Conservation (phyloP, 2,888 invertebrate species). For the Parelbella ahira region DNA sequence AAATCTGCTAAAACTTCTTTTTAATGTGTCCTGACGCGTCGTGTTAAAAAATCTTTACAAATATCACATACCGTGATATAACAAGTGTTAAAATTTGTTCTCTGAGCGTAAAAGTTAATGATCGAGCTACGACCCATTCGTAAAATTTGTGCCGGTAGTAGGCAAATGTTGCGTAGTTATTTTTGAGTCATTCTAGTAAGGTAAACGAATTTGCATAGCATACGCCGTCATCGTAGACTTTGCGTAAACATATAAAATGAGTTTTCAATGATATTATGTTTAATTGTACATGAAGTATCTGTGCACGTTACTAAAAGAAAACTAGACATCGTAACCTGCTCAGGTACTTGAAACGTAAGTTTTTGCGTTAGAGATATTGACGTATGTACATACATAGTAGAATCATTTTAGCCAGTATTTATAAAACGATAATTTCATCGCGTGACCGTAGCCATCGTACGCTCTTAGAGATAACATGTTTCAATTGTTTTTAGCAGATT, state of each 20-base stretch:
- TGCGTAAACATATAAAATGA: no score
- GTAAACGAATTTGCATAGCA: slow-evolving; percentile 3
- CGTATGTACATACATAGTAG: slow-evolving; percentile 6
- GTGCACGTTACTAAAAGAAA: slow-evolving; percentile 7
- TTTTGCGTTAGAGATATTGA: no score
- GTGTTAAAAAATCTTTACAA: no score
- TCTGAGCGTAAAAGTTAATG: slow-evolving; percentile 1
- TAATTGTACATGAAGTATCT: no score
- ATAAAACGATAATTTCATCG: slow-evolving; percentile 26
- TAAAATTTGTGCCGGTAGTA: slow-evolving; percentile 6
- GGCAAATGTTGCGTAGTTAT: background rate
- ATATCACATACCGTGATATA: slow-evolving; percentile 4
- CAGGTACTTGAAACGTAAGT: slow-evolving; percentile 1
- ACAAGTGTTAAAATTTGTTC: slow-evolving; percentile 19
- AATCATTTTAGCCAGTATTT: slow-evolving; percentile 12
- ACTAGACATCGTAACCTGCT: slow-evolving; percentile 3
- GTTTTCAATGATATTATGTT: no score
- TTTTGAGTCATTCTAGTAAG: slow-evolving; percentile 6
- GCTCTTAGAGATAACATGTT: slow-evolving; percentile 14
- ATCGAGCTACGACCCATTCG: slow-evolving; percentile 6
- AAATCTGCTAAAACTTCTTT: slow-evolving; percentile 57
- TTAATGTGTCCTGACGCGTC: no score
- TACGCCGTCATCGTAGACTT: slow-evolving; percentile 1
- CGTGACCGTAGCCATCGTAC: slow-evolving; percentile 5
- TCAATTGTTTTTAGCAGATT: slow-evolving; percentile 50